A percentile compares a stretch with the other conserved stretches of the same genome.
Conservation (phyloP, 2,113 vertebrate species). For the Daphoenositta chrysoptera region DNA sequence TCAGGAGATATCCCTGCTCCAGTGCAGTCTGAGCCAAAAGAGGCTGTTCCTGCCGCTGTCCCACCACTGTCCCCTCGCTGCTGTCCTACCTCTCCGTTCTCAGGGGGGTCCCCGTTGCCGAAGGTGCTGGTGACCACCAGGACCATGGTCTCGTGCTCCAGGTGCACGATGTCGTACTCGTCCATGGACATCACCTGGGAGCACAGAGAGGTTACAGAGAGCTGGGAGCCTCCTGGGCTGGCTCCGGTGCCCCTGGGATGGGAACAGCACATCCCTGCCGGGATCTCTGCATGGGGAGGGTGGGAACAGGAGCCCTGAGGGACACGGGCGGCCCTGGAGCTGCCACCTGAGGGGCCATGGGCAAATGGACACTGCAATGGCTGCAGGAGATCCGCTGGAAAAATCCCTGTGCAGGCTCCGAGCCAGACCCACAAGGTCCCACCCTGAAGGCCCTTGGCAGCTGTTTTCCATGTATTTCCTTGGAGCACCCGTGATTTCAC, state of each 20-base stretch:
- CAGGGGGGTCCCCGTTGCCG: conserved; percentile 94
- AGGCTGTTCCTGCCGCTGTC: fast-evolving
- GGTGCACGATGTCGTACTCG: conserved; percentile 91
- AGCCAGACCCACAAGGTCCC: background rate
- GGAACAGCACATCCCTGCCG: background rate
- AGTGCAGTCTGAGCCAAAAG: background rate
- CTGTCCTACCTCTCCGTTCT: conserved; percentile 89
- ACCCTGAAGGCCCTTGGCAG: background rate
- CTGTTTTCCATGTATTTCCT: background rate
- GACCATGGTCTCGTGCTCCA: conserved; percentile 93
- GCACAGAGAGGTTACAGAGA: background rate
- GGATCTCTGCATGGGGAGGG: background rate
- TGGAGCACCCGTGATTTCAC: fast-evolving
- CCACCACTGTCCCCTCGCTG: background rate
- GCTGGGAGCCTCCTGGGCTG: background rate
- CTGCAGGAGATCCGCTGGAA: background rate
- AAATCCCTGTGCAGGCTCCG: background rate
- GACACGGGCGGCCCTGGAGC: background rate
- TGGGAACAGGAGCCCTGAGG: background rate
- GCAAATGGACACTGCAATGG: fast-evolving
- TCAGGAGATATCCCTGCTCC: background rate
- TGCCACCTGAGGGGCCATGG: background rate
- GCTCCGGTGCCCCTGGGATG: background rate
- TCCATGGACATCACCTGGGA: conserved; percentile 93
- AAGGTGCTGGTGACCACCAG: conserved; percentile 95